phyloP scores from a whole-genome alignment of 1,140 invertebrate genomes.

The Meloidogyne exigua region DNA sequence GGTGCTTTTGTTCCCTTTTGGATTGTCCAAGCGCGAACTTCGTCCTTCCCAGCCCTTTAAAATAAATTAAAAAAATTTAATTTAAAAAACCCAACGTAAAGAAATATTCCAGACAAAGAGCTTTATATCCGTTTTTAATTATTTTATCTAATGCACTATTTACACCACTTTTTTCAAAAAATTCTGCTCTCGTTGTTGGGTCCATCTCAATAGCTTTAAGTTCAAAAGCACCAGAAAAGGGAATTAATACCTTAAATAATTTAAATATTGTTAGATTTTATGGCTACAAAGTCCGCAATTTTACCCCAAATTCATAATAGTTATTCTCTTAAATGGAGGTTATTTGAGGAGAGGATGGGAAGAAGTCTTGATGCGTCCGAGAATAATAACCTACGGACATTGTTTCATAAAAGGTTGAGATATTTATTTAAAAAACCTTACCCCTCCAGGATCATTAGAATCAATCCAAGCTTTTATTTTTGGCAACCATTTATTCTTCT shows the following conservation, averaged over 20 bases:
- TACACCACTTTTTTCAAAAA: constrained; percentile 72
- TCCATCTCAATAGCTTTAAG: constrained; percentile 81
- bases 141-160: constrained; percentile 90
- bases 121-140: constrained; percentile 92
- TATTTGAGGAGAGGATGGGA: too few species aligned
- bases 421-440: constrained; percentile 57
- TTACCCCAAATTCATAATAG: too few species aligned
- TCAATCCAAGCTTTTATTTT: constrained; percentile 99
- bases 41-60: constrained; percentile 76
- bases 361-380: too few species aligned
- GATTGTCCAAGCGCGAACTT: constrained; percentile 99
- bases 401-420: too few species aligned
- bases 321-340: too few species aligned
- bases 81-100: constrained; percentile 72
- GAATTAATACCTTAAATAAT: constrained; percentile 47
- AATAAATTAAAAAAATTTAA: constrained; percentile 8
- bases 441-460: constrained; percentile 87
- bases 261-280: background rate
- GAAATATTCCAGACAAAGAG: constrained; percentile 88
- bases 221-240: constrained; percentile 88
- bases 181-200: constrained; percentile 75
- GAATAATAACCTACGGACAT: too few species aligned
- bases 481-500: constrained; percentile 76
- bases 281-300: too few species aligned
- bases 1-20: constrained; percentile 97